A percentile compares a stretch with the other conserved stretches of the same genome.
phyloP scores from a whole-genome alignment of 2,888 invertebrate species.

The Ypsolopha scabrella region DNA sequence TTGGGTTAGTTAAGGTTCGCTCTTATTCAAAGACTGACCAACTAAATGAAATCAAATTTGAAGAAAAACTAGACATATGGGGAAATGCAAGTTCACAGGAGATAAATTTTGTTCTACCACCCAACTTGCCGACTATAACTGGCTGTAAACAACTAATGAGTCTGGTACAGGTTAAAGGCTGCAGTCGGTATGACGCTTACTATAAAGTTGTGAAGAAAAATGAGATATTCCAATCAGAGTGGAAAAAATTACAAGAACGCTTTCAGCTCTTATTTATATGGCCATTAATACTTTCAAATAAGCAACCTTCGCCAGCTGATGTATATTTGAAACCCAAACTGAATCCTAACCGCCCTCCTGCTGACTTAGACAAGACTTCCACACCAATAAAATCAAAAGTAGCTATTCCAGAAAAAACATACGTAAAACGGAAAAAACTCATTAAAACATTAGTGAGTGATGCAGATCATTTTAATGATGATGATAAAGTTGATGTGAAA shows the following conservation, averaged over 20 bases:
- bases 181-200: slow-evolving; percentile 19
- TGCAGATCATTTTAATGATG: no score
- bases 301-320: slow-evolving; percentile 3
- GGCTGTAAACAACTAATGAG: slow-evolving; percentile 38
- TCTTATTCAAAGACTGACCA: slow-evolving; percentile 37
- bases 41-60: slow-evolving; percentile 13
- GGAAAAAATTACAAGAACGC: slow-evolving; percentile 28
- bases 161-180: not conserved
- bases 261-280: slow-evolving; percentile 39
- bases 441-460: no score
- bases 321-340: no score
- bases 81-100: slow-evolving; percentile 15
- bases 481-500: no score
- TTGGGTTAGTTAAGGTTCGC: slow-evolving; percentile 24
- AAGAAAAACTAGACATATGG: slow-evolving; percentile 33
- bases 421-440: no score
- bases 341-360: no score
- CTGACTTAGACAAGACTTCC: no score
- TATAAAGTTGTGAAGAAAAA: slow-evolving; percentile 24
- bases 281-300: slow-evolving; percentile 46
- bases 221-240: slow-evolving; percentile 22
- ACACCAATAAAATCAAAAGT: no score
- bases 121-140: slow-evolving; percentile 40
- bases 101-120: slow-evolving; percentile 35
- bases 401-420: no score